A percentile compares a stretch with the other conserved stretches of the same genome.
Evolutionary conservation across 2,888 invertebrate species (phyloP).

Genomic region (Cryptophagus acutangulus): DNA sequence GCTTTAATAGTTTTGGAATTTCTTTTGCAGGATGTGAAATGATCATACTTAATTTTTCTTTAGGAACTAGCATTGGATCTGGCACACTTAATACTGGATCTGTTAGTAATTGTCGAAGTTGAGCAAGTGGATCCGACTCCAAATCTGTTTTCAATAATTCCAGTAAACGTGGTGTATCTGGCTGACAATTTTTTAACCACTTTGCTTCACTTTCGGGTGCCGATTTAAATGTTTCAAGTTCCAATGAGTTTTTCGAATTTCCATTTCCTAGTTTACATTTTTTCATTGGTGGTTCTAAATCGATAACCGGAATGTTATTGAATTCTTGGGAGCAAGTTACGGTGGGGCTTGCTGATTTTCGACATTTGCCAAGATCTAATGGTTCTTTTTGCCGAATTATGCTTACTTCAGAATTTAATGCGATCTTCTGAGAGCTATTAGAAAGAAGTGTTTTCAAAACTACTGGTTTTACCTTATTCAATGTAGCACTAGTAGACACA

Average conservation of each 20-base stretch:
- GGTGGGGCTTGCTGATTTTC: conserved; percentile 66
- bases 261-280: conserved; percentile 53
- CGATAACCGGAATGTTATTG: conserved; percentile 49
- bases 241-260: conserved; percentile 51
- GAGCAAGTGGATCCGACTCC: conserved; percentile 63
- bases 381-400: conserved; percentile 58
- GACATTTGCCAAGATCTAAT: conserved; percentile 62
- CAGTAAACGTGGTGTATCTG: conserved; percentile 45
- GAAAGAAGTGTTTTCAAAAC: conserved; percentile 62
- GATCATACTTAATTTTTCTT: conserved; percentile 66
- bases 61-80: conserved; percentile 76
- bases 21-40: conserved; percentile 69
- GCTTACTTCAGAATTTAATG: conserved; percentile 54
- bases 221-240: conserved; percentile 45
- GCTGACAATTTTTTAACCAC: conserved; percentile 14
- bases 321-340: conserved; percentile 72
- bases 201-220: conserved; percentile 15
- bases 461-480: conserved; percentile 47
- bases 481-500: conserved; percentile 48
- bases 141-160: conserved; percentile 49
- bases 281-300: conserved; percentile 46
- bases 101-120: conserved; percentile 63
- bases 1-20: conserved; percentile 68
- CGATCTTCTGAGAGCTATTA: conserved; percentile 53
- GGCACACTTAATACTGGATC: conserved; percentile 68